phyloP scores from a whole-genome alignment of 2,113 vertebrate genomes.

The Coreoperca whiteheadi region DNA sequence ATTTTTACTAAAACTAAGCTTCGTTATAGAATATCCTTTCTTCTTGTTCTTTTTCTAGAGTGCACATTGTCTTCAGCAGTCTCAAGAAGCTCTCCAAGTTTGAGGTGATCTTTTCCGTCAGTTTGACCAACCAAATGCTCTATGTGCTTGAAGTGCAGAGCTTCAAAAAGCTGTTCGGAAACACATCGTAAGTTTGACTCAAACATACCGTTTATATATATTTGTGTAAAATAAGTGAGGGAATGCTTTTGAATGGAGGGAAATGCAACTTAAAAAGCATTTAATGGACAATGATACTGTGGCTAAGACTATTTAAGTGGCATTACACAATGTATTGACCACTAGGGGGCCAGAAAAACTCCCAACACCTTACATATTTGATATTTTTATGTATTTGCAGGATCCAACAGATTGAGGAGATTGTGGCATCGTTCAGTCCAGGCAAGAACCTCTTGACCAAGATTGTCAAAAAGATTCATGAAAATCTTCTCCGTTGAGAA shows the following conservation, averaged over 20 bases:
- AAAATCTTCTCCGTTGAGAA: slow-evolving; percentile 69
- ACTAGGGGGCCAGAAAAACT: not conserved
- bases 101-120: slow-evolving; percentile 74
- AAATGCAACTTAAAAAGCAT: not conserved
- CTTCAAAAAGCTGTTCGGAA: slow-evolving; percentile 75
- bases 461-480: slow-evolving; percentile 77
- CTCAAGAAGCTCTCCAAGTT: slow-evolving; percentile 77
- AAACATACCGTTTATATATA: no score
- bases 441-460: slow-evolving; percentile 75
- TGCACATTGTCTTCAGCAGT: slow-evolving; percentile 80
- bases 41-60: slow-evolving; percentile 55
- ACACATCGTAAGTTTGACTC: slow-evolving; percentile 73
- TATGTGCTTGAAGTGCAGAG: slow-evolving; percentile 67
- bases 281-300: not conserved
- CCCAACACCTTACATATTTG: not conserved
- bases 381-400: slow-evolving; percentile 61
- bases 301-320: not conserved
- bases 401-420: slow-evolving; percentile 73
- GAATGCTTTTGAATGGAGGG: not conserved
- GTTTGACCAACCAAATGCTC: slow-evolving; percentile 49
- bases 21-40: not conserved
- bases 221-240: not conserved
- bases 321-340: no score
- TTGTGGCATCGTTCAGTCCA: slow-evolving; percentile 68
- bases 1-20: not conserved